phyloP scores from a whole-genome alignment of 2,113 vertebrate species.

The Prionailurus bengalensis region DNA sequence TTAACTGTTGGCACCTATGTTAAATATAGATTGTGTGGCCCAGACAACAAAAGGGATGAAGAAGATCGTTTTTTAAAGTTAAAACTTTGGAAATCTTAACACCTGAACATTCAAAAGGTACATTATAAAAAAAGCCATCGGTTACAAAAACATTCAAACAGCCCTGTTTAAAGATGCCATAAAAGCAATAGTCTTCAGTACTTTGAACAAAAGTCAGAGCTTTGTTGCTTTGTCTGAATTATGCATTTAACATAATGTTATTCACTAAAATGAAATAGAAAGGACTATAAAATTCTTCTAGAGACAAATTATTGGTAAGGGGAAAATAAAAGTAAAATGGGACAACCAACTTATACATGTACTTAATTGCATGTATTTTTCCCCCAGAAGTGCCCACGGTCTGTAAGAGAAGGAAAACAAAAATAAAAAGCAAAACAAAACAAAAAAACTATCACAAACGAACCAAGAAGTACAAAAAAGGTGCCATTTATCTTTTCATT shows the following conservation, averaged over 20 bases:
- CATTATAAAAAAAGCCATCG: slow-evolving; percentile 81
- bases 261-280: slow-evolving; percentile 62
- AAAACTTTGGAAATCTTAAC: slow-evolving; percentile 81
- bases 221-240: slow-evolving; percentile 72
- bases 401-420: slow-evolving; percentile 29
- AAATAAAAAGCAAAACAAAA: not conserved
- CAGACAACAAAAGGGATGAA: slow-evolving; percentile 68
- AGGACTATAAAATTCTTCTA: slow-evolving; percentile 69
- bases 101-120: slow-evolving; percentile 79
- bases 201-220: not conserved
- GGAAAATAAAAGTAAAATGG: slow-evolving; percentile 65
- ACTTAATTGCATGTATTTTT: slow-evolving; percentile 60
- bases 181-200: slow-evolving; percentile 57
- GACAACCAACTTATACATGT: slow-evolving; percentile 68
- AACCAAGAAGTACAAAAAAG: slow-evolving; percentile 10
- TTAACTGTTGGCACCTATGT: slow-evolving; percentile 82
- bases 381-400: slow-evolving; percentile 76
- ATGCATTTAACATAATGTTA: slow-evolving; percentile 67
- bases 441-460: not conserved
- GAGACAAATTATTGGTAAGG: slow-evolving; percentile 72
- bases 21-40: slow-evolving; percentile 79
- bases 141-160: slow-evolving; percentile 9
- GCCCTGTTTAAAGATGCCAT: not conserved
- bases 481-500: slow-evolving; percentile 61
- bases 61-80: slow-evolving; percentile 49